These are phyloP conservation scores for Stegastes partitus DNA, from an alignment of 2,113 vertebrate genomes.

Conservation along the genomic window DNA sequence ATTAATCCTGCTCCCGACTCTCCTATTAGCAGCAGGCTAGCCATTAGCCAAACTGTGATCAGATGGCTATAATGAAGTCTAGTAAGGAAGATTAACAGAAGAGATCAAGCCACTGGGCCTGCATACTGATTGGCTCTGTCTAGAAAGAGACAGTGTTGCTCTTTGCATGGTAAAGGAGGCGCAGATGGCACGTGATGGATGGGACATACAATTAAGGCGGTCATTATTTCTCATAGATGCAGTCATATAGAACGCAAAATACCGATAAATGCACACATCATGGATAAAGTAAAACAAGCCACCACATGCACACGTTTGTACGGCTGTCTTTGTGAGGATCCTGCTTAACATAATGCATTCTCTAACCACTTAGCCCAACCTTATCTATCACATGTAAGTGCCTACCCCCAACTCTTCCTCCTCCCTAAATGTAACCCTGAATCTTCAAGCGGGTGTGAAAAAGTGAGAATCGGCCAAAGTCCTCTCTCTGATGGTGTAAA, in stretches of 20 bases:
- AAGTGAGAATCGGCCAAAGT: no score
- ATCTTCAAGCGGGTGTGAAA: no score
- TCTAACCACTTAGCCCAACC: no score
- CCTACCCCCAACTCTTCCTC: no score
- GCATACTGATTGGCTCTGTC: slow-evolving; percentile 63
- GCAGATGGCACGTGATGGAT: slow-evolving; percentile 46
- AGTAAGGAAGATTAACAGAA: slow-evolving; percentile 72
- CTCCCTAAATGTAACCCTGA: no score
- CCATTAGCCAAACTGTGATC: slow-evolving; percentile 77
- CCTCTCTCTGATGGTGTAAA: no score
- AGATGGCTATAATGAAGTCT: slow-evolving; percentile 76
- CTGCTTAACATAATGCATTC: no score
- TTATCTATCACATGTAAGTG: no score
- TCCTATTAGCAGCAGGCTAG: slow-evolving; percentile 67
- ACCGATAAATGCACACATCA: background rate
- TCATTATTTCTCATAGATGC: slow-evolving; percentile 14
- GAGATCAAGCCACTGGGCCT: slow-evolving; percentile 37
- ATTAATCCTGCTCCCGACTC: slow-evolving; percentile 66
- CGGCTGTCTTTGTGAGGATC: no score
- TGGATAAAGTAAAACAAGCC: no score
- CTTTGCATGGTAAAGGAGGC: slow-evolving; percentile 13
- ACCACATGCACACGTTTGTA: background rate
- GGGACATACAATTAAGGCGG: slow-evolving; percentile 9
- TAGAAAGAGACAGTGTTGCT: slow-evolving; percentile 14
- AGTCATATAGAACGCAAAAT: slow-evolving; percentile 4